Evolutionary conservation across 2,888 invertebrate species (phyloP), one percentile per base, ranked within the genome.

Genomic region (Hesperia comma): DNA sequence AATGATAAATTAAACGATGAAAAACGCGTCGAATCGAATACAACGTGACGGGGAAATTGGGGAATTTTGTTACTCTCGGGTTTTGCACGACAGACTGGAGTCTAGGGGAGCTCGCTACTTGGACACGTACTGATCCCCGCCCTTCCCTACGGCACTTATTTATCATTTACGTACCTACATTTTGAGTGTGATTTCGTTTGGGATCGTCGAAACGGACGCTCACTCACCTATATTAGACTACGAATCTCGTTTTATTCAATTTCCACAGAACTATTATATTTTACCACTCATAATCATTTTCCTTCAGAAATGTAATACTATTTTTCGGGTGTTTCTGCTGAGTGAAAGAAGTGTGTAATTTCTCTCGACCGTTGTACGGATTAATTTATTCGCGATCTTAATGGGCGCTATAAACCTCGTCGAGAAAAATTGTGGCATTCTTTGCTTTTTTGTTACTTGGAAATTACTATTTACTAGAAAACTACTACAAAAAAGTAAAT

Each of bases 161-260:
- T 88, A 87, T 89, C 89, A 88, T 89, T 90, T 90, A 85, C 83
- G 85, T 86, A 87, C 83, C 84, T 86, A 87, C 86, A 87, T 89
- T 90, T 89, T 87, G 85, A 87, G 89, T 88, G 87, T 87, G 90
- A 90, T 92, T 90, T 88, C 84, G 85, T 87, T 88, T 85, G 83
- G 85, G 84, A 87, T 85, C 82, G 82, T 84, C 84, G 81, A 82
- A 84, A 81, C 83, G 79, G 75, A 72, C 77, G 80, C 85, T 83
- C 82, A 81, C 83, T 85, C 83, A 81, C 83, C 87, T 86, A 87
- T 84, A 87, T 87, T 84, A 83, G 79, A 82, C 80, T 83, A 84
- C 81, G 84, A 86, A 87, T 86, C 84, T 84, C 84, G 80, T 85
- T 85, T 84, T 81, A 87, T 86, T 87, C 83, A 86, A 86, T 87